phyloP scores from a whole-genome alignment of 2,888 invertebrate species.

The Hemistola chrysoprasaria region DNA sequence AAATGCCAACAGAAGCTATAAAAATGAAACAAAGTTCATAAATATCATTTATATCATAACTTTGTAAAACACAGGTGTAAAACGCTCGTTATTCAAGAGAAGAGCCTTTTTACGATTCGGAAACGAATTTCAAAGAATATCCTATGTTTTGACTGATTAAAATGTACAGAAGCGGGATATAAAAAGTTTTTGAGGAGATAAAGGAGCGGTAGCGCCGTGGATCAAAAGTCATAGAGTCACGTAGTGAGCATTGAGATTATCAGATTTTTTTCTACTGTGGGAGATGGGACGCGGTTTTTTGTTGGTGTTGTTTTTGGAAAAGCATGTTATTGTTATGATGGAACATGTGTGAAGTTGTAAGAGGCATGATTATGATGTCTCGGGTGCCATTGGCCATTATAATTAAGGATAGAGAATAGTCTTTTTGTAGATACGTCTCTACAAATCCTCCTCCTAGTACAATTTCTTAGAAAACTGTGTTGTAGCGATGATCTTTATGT shows the following conservation, averaged over 20 bases:
- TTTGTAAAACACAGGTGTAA: conserved; percentile 39
- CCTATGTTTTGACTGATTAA: conserved; percentile 68
- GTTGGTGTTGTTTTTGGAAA: conserved; percentile 63
- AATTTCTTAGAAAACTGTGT: background rate
- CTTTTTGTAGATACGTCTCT: no score
- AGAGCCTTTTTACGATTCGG: conserved; percentile 58
- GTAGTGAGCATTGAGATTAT: conserved; percentile 69
- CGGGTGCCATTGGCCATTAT: conserved; percentile 55
- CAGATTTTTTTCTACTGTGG: conserved; percentile 33
- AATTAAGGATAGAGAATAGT: conserved; percentile 43
- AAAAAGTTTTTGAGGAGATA: conserved; percentile 65
- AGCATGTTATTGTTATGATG: conserved; percentile 49
- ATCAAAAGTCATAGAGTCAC: conserved; percentile 69
- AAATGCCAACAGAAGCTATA: conserved; percentile 1
- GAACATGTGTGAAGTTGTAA: conserved; percentile 58
- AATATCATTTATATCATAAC: conserved; percentile 13
- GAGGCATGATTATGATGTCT: conserved; percentile 54
- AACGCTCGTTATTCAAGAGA: conserved; percentile 54
- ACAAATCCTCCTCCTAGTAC: no score
- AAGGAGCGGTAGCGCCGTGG: conserved; percentile 60
- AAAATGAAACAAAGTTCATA: conserved; percentile 8
- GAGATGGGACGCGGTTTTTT: conserved; percentile 73
- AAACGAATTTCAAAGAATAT: conserved; percentile 69
- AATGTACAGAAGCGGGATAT: conserved; percentile 73
- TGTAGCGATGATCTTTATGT: conserved; percentile 3